These are phyloP conservation scores for Steatornis caripensis DNA, from an alignment of 2,113 vertebrate species.

Conservation along the genomic window DNA sequence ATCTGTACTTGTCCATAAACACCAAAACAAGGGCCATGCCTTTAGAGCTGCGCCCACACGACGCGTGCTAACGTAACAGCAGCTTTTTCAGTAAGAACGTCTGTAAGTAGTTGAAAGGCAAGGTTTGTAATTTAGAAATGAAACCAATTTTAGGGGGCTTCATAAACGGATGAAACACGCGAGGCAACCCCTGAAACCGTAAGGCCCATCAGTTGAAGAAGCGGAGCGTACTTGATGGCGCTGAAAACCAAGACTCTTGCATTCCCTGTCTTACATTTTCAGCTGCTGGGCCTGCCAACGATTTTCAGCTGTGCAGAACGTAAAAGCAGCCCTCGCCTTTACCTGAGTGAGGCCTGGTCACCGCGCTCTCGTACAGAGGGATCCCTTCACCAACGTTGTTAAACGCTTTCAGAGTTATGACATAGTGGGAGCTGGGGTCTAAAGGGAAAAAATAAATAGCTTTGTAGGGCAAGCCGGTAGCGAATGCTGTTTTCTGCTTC, in stretches of 20 bases:
- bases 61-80: rapidly evolving
- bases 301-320: not conserved
- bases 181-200: not conserved
- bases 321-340: not conserved
- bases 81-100: not conserved
- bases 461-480: not conserved
- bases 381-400: constrained; percentile 97
- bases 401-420: constrained; percentile 94
- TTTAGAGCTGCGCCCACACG: not conserved
- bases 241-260: rapidly evolving
- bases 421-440: constrained; percentile 97
- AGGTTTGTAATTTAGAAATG: not conserved
- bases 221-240: not conserved
- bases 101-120: not conserved
- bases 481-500: not conserved
- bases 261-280: rapidly evolving
- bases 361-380: constrained; percentile 94
- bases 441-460: not conserved
- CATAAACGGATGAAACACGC: rapidly evolving
- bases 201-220: not conserved
- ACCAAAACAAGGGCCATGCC: not conserved
- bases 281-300: not conserved
- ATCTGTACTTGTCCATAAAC: not conserved
- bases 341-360: constrained; percentile 94
- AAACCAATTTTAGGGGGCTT: not conserved